These are phyloP conservation scores for Dreissena polymorpha DNA, from an alignment of 1,140 invertebrate species.

Conservation along the genomic window DNA sequence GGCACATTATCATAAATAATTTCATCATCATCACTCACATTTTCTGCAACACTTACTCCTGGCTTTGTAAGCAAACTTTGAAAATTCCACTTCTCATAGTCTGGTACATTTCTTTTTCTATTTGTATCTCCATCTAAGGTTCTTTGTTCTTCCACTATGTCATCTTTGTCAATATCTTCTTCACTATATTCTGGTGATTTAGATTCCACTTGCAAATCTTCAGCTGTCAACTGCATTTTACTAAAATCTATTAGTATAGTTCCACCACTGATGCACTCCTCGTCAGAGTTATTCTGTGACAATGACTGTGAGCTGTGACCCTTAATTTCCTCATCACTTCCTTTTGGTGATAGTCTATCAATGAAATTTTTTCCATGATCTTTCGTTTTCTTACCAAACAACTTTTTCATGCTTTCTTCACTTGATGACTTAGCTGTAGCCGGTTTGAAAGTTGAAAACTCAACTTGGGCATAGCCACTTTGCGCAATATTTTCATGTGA, in stretches of 20 bases:
- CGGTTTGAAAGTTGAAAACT: not conserved
- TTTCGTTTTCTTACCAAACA: not conserved
- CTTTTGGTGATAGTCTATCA: too few relatives aligned
- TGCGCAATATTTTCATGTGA: conserved; percentile 19
- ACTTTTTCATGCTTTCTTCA: conserved; percentile 27
- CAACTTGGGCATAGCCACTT: conserved; percentile 30
- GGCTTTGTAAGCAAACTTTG: conserved; percentile 19
- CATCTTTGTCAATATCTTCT: not conserved
- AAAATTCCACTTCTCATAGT: conserved; percentile 51
- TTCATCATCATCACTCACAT: conserved; percentile 37
- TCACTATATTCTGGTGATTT: not conserved
- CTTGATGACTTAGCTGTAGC: not conserved
- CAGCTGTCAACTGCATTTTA: too few relatives aligned
- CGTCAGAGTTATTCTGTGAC: conserved; percentile 4
- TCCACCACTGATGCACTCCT: not conserved
- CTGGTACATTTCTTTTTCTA: conserved; percentile 30
- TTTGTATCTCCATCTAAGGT: not conserved
- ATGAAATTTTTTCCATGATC: too few relatives aligned
- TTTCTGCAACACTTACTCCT: conserved; percentile 35
- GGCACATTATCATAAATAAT: conserved; percentile 33
- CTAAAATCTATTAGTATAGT: not conserved
- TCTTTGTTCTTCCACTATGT: not conserved
- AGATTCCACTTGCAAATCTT: not conserved
- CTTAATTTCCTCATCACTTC: conserved; percentile 7
- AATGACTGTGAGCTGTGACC: conserved; percentile 12